Conservation (phyloP, 1,140 invertebrate genomes). For the Polypedilum pembai region DNA sequence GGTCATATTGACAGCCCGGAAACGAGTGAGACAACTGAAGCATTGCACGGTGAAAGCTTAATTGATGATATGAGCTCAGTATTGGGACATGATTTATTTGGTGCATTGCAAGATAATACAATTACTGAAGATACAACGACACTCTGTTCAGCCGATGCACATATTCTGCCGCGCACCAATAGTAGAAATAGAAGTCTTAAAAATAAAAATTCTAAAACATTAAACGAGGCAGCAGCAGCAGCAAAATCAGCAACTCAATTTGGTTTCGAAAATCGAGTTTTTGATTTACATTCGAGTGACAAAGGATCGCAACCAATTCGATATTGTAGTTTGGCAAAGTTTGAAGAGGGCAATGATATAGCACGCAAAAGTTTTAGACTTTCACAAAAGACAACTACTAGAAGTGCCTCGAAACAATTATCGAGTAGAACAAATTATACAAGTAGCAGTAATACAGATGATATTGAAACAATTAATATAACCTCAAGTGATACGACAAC, state of each 20-base stretch:
- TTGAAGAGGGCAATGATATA: constrained; percentile 72
- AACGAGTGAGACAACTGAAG: constrained; percentile 63
- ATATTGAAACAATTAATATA: neutral
- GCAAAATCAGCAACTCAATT: constrained; percentile 49
- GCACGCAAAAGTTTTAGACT: constrained; percentile 62
- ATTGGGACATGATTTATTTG: constrained; percentile 57
- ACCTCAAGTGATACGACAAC: neutral
- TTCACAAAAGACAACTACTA: neutral
- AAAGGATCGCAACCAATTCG: constrained; percentile 44
- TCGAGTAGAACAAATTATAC: neutral
- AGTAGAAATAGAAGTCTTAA: constrained; percentile 44
- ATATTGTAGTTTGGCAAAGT: constrained; percentile 66
- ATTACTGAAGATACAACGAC: constrained; percentile 59
- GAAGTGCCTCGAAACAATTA: constrained; percentile 29
- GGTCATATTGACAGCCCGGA: constrained; percentile 75
- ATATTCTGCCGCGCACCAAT: constrained; percentile 34
- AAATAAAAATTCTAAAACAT: constrained; percentile 37
- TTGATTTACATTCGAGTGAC: constrained; percentile 48
- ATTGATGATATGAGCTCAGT: constrained; percentile 69
- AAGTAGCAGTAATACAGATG: neutral
- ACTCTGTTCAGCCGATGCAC: constrained; percentile 52
- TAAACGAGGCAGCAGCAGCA: constrained; percentile 48
- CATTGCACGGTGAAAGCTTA: constrained; percentile 63
- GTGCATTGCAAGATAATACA: constrained; percentile 55
- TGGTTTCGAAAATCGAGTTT: constrained; percentile 60